Evolutionary conservation across 2,888 invertebrate genomes (phyloP), one percentile per base, ranked within the genome.

Genomic region (Volucella inanis): DNA sequence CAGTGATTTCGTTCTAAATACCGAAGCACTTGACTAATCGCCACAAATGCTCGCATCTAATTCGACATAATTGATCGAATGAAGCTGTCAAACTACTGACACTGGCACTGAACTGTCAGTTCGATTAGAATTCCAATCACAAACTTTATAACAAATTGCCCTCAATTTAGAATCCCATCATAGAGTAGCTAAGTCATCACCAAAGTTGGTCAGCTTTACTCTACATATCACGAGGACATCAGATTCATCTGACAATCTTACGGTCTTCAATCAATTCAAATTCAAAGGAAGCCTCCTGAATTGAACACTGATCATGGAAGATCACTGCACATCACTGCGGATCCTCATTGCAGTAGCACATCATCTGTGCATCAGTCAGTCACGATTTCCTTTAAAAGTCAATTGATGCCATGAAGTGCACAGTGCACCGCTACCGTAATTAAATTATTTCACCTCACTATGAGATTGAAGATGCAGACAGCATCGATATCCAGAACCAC

Each of bases 351-450:
- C 64, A 14, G 61, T 64, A 65, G 77, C 64, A 68, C 50, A 62
- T 75, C 62, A 76, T 55, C 57, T 43, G 54, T n/a, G 18, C 41
- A 22, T 50, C 76, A 83, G 47, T 77, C 78, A 74, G 78, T 83
- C 83, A 78, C 83, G 83, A 83, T 83, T 83, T 78, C 68, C 62
- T 70, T 83, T 83, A 74, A 72, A 78, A 78, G 74, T 57, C 83
- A 74, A 83, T 78, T 83, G 78, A 83, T 78, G 72, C 78, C 68
- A 74, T 68, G 74, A 83, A 78, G 83, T 74, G 78, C 83, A 68
- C 64, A 45, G 68, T 68, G 64, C 78, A 83, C 68, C 83, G 78
- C 78, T 83, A 78, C 78, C 64, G 83, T 83, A 83, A 83, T 83
- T 83, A 83, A 83, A 78, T 68, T 83, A 83, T 74, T 83, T 83